phyloP scores from a whole-genome alignment of 1,140 invertebrate species.

The Pentalonia nigronervosa region DNA sequence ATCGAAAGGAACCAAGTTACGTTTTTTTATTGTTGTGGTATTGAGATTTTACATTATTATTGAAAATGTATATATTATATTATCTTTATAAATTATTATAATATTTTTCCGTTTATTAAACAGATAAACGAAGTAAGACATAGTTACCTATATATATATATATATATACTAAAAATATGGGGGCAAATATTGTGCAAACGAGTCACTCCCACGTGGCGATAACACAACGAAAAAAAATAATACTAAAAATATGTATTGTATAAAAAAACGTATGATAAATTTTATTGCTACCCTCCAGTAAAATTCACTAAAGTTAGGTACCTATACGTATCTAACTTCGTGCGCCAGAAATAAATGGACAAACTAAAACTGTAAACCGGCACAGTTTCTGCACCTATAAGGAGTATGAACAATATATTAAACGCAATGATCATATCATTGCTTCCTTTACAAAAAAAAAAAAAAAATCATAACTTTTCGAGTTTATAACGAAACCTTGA shows the following conservation, averaged over 20 bases:
- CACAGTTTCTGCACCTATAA: neutral
- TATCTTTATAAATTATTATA: neutral
- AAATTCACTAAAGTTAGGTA: neutral
- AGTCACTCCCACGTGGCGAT: no score
- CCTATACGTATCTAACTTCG: neutral
- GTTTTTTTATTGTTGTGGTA: neutral
- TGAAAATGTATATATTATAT: neutral
- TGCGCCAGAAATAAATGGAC: neutral
- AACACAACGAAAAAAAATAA: no score
- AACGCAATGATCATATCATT: neutral
- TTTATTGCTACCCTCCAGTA: neutral
- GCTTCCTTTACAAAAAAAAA: neutral
- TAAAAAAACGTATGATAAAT: neutral
- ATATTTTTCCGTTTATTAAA: neutral
- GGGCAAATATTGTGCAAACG: no score
- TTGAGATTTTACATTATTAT: neutral
- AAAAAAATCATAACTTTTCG: neutral
- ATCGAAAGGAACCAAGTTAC: neutral
- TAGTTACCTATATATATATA: neutral
- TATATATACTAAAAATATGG: no score
- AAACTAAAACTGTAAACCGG: neutral
- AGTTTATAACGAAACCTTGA: neutral
- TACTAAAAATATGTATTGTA: no score
- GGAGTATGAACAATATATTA: neutral
- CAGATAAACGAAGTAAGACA: neutral